A percentile compares a stretch with the other conserved stretches of the same genome.
Evolutionary conservation across 2,888 invertebrate species (phyloP).

Genomic region (Tinea semifulvella): DNA sequence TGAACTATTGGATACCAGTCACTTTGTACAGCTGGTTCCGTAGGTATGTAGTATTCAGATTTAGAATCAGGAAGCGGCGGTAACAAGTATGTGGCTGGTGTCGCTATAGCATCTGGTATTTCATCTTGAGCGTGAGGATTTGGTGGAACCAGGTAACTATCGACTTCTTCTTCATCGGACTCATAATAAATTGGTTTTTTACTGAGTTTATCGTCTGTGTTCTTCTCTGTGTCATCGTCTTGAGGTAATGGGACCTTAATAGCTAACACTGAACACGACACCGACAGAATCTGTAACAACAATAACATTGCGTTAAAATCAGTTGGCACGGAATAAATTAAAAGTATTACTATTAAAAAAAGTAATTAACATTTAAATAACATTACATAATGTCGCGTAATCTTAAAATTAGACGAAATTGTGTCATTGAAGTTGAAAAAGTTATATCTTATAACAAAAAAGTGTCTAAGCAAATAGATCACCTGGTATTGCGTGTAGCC

Average conservation of each 20-base stretch:
- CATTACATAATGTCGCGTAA: conserved; percentile 45
- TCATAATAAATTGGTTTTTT: conserved; percentile 37
- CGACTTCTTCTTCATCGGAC: conserved; percentile 31
- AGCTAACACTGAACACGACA: conserved; percentile 29
- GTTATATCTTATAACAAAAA: conserved; percentile 17
- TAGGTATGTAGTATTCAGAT: conserved; percentile 33
- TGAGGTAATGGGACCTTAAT: conserved; percentile 40
- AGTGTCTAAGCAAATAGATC: conserved; percentile 3
- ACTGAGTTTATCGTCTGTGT: conserved; percentile 17
- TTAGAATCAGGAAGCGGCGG: conserved; percentile 39
- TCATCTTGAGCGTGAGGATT: conserved; percentile 35
- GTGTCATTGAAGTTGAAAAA: conserved; percentile 44
- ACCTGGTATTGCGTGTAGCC: conserved; percentile 5
- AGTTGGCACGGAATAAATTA: neutral
- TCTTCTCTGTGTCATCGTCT: conserved; percentile 24
- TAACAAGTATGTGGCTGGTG: conserved; percentile 45
- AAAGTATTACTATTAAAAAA: neutral
- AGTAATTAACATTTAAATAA: conserved; percentile 8
- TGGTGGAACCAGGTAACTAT: conserved; percentile 45
- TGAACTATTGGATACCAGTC: conserved; percentile 54
- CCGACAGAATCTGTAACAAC: conserved; percentile 38
- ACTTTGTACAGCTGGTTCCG: conserved; percentile 36
- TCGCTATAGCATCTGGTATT: conserved; percentile 23
- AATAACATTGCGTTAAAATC: conserved; percentile 2
- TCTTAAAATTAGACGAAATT: conserved; percentile 39